Base-by-base conservation (phyloP, 2,888 invertebrate species). In the Marronus borbonicus region DNA sequence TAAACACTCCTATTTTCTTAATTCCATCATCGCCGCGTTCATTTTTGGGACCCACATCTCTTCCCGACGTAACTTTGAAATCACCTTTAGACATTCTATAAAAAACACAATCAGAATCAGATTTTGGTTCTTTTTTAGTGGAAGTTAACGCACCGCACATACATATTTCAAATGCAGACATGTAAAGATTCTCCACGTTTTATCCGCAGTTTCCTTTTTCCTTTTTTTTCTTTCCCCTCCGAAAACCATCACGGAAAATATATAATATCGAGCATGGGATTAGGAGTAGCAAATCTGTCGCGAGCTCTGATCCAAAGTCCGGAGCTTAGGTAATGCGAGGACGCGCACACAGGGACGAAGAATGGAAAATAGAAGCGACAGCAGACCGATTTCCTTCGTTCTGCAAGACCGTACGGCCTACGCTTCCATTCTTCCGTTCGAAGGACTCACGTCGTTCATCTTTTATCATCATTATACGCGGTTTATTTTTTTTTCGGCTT, bases 281-380 rank as follows among this genome's bases (percentile, higher is more conserved):
- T 88, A 88, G 85, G 86, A 84, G 84, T 85, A 87, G 86, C 87
- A 88, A 88, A 88, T 88, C 87, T 88, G 86, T 86, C 86, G 86
- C 84, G 85, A 85, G 86, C 85, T 85, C 84, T 85, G 85, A 84
- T 85, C 82, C 85, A 55, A 84, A 84, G 85, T 85, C 84, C 84
- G 83, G 84, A 84, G 86, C 85, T 83, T 82, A 83, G 76, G 82
- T 85, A 84, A 85, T 85, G 83, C 83, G 83, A 79, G 84, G 84
- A 84, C 17, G 55, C 55, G 17, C 55, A n/a, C 55, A 55, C 84
- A 84, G 31, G 24, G 76, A 76, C 49, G 64, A 5, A 36, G 31
- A 36, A 55, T 17, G 17, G 55, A 17, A n/a, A 55, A 3, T 44
- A 55, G 55, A 31, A 65, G 52, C 39, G 36, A 66, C 17, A 20